These are phyloP conservation scores for Hydrophis major DNA, from an alignment of 2,797 vertebrate species.

Conservation along the genomic window DNA sequence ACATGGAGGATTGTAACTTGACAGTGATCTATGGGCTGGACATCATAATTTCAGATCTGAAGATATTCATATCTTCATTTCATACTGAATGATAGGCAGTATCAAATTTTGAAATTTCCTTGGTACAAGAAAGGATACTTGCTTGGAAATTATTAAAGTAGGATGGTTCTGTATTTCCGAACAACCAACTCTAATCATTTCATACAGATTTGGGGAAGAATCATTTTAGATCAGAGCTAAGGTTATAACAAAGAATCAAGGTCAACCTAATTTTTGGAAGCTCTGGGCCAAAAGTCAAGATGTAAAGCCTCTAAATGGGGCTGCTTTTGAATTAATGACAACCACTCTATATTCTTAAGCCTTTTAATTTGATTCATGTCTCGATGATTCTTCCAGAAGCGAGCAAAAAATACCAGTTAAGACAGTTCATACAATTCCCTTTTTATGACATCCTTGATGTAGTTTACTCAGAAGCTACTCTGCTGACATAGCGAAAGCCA, in stretches of 20 bases:
- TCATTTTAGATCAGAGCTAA: neutral
- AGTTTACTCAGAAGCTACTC: conserved; percentile 26
- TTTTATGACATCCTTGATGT: conserved; percentile 22
- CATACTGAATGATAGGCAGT: neutral
- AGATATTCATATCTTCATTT: neutral
- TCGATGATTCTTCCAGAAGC: neutral
- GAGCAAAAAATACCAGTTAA: neutral
- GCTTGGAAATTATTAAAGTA: neutral
- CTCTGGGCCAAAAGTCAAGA: neutral
- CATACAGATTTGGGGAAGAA: neutral
- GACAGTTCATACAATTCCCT: neutral
- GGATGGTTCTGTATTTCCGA: neutral
- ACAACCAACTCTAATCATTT: neutral
- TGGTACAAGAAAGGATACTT: neutral
- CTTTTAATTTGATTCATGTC: neutral
- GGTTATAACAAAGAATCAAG: neutral
- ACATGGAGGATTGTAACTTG: neutral
- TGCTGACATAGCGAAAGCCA: conserved; percentile 25
- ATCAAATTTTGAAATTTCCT: neutral
- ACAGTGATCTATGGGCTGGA: neutral
- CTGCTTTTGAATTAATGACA: neutral
- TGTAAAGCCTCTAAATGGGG: neutral
- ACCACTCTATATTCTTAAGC: neutral
- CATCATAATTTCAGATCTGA: neutral
- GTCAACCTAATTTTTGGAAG: neutral